Evolutionary conservation across 2,888 invertebrate genomes (phyloP).

Genomic region (Eupsilia transversa): DNA sequence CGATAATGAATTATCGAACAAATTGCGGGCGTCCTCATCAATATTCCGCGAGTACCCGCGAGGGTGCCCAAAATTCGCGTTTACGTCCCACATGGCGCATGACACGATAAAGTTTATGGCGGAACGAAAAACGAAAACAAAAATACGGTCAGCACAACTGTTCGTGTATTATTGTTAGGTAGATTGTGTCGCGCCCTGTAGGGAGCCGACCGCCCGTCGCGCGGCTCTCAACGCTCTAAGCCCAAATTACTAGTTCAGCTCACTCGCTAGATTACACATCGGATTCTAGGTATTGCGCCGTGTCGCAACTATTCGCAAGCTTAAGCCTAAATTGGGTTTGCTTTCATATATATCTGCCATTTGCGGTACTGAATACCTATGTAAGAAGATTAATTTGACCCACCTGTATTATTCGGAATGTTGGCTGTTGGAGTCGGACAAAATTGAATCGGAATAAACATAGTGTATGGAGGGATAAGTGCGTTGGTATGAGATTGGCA

Average conservation of each 20-base stretch:
- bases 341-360: conserved; percentile 62
- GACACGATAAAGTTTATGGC: conserved; percentile 83
- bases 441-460: conserved; percentile 45
- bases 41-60: conserved; percentile 71
- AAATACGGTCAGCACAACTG: conserved; percentile 81
- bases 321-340: conserved; percentile 67
- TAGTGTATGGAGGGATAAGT: conserved; percentile 31
- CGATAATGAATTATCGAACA: conserved; percentile 63
- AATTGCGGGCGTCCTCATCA: conserved; percentile 73
- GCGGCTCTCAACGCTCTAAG: conserved; percentile 82
- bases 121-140: conserved; percentile 80
- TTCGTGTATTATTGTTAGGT: conserved; percentile 80
- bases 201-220: conserved; percentile 82
- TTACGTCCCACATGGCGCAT: conserved; percentile 81
- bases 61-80: conserved; percentile 79
- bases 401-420: conserved; percentile 54
- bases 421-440: conserved; percentile 20
- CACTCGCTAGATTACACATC: conserved; percentile 72
- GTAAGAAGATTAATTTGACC: conserved; percentile 62
- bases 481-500: conserved; percentile 36
- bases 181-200: conserved; percentile 78
- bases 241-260: conserved; percentile 82
- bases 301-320: conserved; percentile 64
- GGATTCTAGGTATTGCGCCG: conserved; percentile 69
- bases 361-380: conserved; percentile 54